Evolutionary conservation across 2,888 invertebrate species (phyloP).

Genomic region (Drosophila multiciliata): DNA sequence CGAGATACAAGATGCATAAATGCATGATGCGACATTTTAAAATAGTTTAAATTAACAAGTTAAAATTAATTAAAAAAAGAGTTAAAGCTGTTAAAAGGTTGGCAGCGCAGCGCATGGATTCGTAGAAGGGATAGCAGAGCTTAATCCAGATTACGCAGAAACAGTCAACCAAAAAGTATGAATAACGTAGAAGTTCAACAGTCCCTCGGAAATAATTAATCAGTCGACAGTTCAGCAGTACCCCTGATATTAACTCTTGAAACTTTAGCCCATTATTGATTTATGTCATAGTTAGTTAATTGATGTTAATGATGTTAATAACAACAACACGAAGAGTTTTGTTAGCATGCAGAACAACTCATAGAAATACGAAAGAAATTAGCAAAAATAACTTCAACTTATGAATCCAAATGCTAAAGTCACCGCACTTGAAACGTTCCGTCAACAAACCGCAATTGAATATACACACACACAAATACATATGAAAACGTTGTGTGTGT

Average conservation of each 20-base stretch:
- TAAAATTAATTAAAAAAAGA: neutral
- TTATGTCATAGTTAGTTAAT: conserved; percentile 7
- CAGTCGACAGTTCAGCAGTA: neutral
- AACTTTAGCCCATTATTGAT: neutral
- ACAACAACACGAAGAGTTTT: conserved; percentile 16
- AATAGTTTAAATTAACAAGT: conserved; percentile 16
- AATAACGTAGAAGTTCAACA: neutral
- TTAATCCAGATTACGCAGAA: neutral
- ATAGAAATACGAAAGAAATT: conserved; percentile 16
- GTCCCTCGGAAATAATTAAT: neutral
- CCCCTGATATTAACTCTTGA: neutral
- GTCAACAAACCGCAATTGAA: conserved; percentile 49
- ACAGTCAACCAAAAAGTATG: neutral
- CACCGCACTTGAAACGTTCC: conserved; percentile 43
- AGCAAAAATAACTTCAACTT: conserved; percentile 33
- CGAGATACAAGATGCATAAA: conserved; percentile 4
- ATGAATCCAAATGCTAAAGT: conserved; percentile 37
- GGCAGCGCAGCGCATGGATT: neutral
- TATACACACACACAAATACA: conserved; percentile 11
- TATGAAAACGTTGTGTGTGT: neutral
- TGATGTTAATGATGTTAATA: neutral
- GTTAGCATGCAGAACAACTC: conserved; percentile 44
- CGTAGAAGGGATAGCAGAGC: neutral
- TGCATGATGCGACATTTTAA: conserved; percentile 25
- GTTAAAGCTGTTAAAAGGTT: neutral